Percentiles rank a stretch among this genome's conserved stretches.
Evolutionary conservation across 2,113 vertebrate genomes (phyloP).

Genomic region (Alaudala cheleensis): DNA sequence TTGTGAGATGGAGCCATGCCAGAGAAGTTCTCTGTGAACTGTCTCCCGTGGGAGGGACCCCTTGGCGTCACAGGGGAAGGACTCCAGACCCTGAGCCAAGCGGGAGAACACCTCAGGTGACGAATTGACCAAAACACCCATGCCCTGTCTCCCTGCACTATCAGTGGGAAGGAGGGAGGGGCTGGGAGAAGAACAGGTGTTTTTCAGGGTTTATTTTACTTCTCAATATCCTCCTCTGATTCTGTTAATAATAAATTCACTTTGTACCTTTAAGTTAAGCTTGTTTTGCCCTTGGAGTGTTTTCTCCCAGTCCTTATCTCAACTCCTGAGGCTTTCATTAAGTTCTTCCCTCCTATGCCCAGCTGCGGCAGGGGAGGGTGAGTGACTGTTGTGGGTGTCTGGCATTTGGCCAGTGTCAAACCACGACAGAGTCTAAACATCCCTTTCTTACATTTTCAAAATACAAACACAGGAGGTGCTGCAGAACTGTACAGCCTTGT

Average conservation of each 20-base stretch:
- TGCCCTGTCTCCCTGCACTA: too few relatives aligned
- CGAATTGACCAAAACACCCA: neutral
- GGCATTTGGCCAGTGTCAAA: neutral
- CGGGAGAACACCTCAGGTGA: accelerated
- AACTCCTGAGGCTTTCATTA: neutral
- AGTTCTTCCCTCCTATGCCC: neutral
- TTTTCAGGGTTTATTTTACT: neutral
- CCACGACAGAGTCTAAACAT: neutral
- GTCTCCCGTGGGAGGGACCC: neutral
- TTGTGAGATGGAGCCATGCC: neutral
- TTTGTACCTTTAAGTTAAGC: neutral
- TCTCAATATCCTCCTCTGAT: neutral
- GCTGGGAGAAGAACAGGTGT: neutral
- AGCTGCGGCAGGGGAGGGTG: neutral
- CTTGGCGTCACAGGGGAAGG: neutral
- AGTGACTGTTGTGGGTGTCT: neutral
- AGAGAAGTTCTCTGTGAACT: neutral
- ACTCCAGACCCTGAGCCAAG: neutral
- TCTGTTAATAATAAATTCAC: neutral
- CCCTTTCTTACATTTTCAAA: neutral
- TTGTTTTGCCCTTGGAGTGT: neutral
- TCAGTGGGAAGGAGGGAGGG: neutral
- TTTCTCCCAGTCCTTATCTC: neutral
- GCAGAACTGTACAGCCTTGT: neutral
- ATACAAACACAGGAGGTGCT: neutral